These are phyloP conservation scores for Acestrorhynchus altus DNA, from an alignment of 2,797 vertebrate genomes.

Conservation along the genomic window DNA sequence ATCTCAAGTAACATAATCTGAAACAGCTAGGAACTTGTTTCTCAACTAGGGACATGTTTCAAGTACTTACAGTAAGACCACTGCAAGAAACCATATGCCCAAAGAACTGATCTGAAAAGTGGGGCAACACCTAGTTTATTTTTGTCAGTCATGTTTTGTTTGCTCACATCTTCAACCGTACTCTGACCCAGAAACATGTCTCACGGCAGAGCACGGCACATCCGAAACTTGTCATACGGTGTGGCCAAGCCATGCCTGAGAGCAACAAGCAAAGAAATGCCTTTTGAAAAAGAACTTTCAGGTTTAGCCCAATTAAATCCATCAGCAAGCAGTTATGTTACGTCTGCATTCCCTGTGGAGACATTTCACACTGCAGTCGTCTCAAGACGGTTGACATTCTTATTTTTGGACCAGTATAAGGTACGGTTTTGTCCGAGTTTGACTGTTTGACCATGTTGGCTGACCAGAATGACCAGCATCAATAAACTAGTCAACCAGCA, in stretches of 20 bases:
- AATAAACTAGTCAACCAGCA: no score
- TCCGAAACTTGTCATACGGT: constrained; percentile 23
- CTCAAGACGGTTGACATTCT: no score
- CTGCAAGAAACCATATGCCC: not conserved
- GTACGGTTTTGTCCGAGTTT: no score
- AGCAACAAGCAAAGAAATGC: constrained; percentile 24
- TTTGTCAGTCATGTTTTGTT: not conserved
- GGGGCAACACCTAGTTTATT: not conserved
- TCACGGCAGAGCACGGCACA: not conserved
- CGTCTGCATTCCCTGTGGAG: not conserved
- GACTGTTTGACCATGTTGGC: no score
- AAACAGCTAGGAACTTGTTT: not conserved
- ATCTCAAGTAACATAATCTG: not conserved
- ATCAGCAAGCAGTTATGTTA: not conserved
- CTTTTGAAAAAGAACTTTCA: not conserved
- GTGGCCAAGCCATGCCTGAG: constrained; percentile 4
- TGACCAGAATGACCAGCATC: no score
- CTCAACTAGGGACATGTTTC: constrained; percentile 18
- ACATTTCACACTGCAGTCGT: no score
- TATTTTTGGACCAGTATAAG: no score
- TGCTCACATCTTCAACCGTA: not conserved
- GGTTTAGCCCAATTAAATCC: not conserved
- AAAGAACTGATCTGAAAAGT: not conserved
- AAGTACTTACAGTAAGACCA: constrained; percentile 33
- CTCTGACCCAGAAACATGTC: constrained; percentile 13